phyloP scores from a whole-genome alignment of 1,140 invertebrate genomes.

The Diuraphis noxia region DNA sequence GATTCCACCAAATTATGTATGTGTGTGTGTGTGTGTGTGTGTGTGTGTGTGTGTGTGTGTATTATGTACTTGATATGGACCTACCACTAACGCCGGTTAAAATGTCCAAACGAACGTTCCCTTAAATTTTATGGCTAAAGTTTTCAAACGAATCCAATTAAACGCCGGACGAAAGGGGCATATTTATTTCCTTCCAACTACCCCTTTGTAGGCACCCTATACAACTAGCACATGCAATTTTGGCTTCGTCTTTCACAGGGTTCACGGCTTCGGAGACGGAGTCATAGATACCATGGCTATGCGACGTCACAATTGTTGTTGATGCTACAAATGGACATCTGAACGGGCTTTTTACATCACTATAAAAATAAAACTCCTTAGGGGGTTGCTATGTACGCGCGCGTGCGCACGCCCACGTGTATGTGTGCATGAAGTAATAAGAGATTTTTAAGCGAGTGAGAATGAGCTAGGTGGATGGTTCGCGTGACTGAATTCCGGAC shows the following conservation, averaged over 20 bases:
- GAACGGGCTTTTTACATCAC: not conserved
- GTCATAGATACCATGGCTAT: not conserved
- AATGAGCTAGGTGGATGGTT: not conserved
- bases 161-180: not conserved
- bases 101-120: not conserved
- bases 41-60: not conserved
- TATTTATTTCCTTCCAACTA: not conserved
- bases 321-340: not conserved
- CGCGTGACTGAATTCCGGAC: not conserved
- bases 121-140: not conserved
- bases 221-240: not conserved
- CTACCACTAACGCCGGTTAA: not conserved
- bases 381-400: too few species aligned
- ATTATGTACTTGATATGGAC: not conserved
- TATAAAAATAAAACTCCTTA: not conserved
- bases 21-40: not conserved
- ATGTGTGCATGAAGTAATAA: not conserved
- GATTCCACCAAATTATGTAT: not conserved
- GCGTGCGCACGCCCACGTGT: too few species aligned
- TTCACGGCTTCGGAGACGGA: not conserved
- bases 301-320: not conserved
- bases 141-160: conserved; percentile 15
- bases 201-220: not conserved
- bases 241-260: not conserved
- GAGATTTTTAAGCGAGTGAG: not conserved